Evolutionary conservation across 2,113 vertebrate genomes (phyloP).

Genomic region (Strigops habroptila): DNA sequence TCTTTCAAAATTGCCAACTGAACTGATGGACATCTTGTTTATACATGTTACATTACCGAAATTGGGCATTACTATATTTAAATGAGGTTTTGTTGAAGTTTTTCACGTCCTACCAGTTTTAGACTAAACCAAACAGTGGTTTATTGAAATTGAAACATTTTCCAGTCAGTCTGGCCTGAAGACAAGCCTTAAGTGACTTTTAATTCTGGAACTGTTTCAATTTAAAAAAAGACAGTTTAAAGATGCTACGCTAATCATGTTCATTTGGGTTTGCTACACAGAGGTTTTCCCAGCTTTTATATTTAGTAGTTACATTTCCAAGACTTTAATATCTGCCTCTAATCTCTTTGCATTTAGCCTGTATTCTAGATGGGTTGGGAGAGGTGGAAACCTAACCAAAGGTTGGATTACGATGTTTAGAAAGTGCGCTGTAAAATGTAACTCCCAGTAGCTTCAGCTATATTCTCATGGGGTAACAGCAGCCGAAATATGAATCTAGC

Average conservation of each 20-base stretch:
- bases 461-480: not conserved
- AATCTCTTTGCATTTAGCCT: not conserved
- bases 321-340: not conserved
- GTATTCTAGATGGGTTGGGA: not conserved
- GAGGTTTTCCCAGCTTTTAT: constrained; percentile 43
- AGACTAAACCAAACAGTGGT: constrained; percentile 21
- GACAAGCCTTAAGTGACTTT: constrained; percentile 22
- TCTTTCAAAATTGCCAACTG: constrained; percentile 45
- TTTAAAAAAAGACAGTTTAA: not conserved
- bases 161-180: constrained; percentile 28
- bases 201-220: not conserved
- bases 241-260: not conserved
- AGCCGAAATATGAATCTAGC: not conserved
- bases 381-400: not conserved
- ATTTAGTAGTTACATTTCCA: constrained; percentile 5
- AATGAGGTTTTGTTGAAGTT: constrained; percentile 49
- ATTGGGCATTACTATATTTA: constrained; percentile 60
- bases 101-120: constrained; percentile 54
- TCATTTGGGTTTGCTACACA: not conserved
- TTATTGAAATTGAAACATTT: constrained; percentile 46
- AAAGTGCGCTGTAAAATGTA: not conserved
- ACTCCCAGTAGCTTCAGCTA: not conserved
- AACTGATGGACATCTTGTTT: constrained; percentile 52
- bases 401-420: not conserved
- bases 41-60: constrained; percentile 45